These are phyloP conservation scores for Herpetotheres cachinnans DNA, from an alignment of 2,113 vertebrate species.

Conservation along the genomic window DNA sequence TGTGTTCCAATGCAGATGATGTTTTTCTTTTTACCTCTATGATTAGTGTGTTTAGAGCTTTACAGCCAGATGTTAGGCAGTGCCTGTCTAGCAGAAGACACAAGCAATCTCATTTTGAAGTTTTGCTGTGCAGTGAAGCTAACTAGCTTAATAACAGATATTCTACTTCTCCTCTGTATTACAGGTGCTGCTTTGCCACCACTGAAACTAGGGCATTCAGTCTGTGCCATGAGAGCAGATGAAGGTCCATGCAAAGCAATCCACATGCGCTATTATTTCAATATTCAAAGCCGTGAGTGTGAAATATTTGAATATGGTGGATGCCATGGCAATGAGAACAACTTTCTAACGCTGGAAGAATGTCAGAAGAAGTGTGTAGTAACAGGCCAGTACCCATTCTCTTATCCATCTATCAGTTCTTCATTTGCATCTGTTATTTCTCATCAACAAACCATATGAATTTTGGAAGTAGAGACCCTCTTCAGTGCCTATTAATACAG, in stretches of 20 bases:
- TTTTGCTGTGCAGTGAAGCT: not conserved
- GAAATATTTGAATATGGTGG: constrained; percentile 87
- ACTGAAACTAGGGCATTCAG: constrained; percentile 71
- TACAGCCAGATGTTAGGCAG: not conserved
- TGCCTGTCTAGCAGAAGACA: not conserved
- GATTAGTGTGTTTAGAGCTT: not conserved
- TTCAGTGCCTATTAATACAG: not conserved
- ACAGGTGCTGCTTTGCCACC: constrained; percentile 33
- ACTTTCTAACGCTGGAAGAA: constrained; percentile 79
- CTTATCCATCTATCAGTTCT: not conserved
- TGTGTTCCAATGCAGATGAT: not conserved
- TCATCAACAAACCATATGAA: not conserved
- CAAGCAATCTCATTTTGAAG: not conserved
- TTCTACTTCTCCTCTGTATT: not conserved
- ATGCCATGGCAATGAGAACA: constrained; percentile 90
- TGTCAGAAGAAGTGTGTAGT: constrained; percentile 79
- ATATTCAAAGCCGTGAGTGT: constrained; percentile 75
- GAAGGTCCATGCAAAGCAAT: constrained; percentile 85
- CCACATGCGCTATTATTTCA: constrained; percentile 79
- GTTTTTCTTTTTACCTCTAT: not conserved
- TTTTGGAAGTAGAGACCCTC: not conserved
- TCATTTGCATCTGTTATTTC: not conserved
- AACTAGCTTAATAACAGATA: not conserved
- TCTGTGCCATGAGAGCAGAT: constrained; percentile 83
- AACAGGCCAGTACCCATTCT: constrained; percentile 53